These are phyloP conservation scores for Anser brachyrhynchus DNA, from an alignment of 2,113 vertebrate species.

Conservation along the genomic window DNA sequence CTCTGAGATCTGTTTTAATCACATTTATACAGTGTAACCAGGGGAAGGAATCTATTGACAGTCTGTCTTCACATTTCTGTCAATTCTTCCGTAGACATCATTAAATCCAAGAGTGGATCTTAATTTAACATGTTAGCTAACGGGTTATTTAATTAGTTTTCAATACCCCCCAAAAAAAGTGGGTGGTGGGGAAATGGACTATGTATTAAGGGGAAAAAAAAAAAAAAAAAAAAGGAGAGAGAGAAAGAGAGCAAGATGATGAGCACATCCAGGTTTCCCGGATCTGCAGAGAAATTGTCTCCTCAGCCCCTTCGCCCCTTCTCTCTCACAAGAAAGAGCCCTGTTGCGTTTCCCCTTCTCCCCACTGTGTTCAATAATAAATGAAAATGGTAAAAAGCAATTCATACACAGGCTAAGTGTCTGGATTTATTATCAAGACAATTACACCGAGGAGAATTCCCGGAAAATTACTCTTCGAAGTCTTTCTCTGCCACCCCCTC, in stretches of 20 bases:
- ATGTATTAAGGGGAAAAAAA: not conserved
- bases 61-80: constrained; percentile 68
- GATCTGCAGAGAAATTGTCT: constrained; percentile 56
- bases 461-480: constrained; percentile 62
- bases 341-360: constrained; percentile 59
- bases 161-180: not conserved
- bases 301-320: constrained; percentile 47
- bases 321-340: constrained; percentile 53
- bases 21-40: constrained; percentile 59
- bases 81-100: constrained; percentile 73
- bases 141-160: constrained; percentile 72
- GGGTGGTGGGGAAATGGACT: not conserved
- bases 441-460: constrained; percentile 51
- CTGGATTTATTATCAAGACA: constrained; percentile 60
- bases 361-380: constrained; percentile 65
- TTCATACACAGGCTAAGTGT: constrained; percentile 38
- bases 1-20: constrained; percentile 66
- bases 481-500: constrained; percentile 67
- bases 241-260: not conserved
- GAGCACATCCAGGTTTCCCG: constrained; percentile 45
- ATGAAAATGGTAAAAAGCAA: constrained; percentile 63
- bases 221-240: not conserved
- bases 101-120: constrained; percentile 74
- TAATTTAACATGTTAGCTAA: constrained; percentile 72
- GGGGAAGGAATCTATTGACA: constrained; percentile 66